phyloP scores from a whole-genome alignment of 2,888 invertebrate species.

The Ariolimax columbianus region DNA sequence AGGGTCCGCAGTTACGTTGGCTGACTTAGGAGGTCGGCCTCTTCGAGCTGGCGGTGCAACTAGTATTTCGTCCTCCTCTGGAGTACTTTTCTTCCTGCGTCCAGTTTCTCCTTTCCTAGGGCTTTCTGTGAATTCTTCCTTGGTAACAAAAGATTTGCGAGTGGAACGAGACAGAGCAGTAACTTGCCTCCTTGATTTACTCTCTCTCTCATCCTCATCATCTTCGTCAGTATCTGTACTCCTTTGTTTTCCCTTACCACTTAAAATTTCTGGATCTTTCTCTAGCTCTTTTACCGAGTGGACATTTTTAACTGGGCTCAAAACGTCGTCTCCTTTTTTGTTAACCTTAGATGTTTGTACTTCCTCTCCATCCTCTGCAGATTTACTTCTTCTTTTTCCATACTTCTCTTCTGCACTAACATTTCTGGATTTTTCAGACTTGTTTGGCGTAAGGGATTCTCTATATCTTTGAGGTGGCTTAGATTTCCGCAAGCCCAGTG shows the following conservation, averaged over 20 bases:
- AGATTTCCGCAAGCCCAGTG: constrained; percentile 49
- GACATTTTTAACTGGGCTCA: constrained; percentile 40
- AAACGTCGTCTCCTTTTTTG: constrained; percentile 14
- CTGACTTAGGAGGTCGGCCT: background rate
- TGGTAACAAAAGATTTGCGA: constrained; percentile 31
- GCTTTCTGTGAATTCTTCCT: constrained; percentile 10
- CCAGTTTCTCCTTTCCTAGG: constrained; percentile 18
- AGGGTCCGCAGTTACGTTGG: background rate
- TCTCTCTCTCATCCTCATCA: constrained; percentile 37
- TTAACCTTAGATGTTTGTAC: constrained; percentile 25
- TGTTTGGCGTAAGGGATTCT: constrained; percentile 51
- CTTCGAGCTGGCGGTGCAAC: background rate
- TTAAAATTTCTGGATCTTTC: constrained; percentile 44
- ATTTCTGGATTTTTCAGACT: constrained; percentile 46
- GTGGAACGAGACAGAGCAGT: background rate
- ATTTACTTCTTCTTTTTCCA: background rate
- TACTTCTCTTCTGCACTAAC: constrained; percentile 27
- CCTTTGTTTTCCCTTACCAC: constrained; percentile 57
- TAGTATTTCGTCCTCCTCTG: constrained; percentile 41
- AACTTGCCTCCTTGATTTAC: constrained; percentile 15
- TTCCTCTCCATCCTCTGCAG: constrained; percentile 40
- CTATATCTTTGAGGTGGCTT: constrained; percentile 58
- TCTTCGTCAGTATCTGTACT: constrained; percentile 47
- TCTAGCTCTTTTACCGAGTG: constrained; percentile 55
- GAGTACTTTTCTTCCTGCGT: constrained; percentile 23